These are phyloP conservation scores for Agrotis ipsilon DNA, from an alignment of 2,888 invertebrate genomes.

Conservation along the genomic window DNA sequence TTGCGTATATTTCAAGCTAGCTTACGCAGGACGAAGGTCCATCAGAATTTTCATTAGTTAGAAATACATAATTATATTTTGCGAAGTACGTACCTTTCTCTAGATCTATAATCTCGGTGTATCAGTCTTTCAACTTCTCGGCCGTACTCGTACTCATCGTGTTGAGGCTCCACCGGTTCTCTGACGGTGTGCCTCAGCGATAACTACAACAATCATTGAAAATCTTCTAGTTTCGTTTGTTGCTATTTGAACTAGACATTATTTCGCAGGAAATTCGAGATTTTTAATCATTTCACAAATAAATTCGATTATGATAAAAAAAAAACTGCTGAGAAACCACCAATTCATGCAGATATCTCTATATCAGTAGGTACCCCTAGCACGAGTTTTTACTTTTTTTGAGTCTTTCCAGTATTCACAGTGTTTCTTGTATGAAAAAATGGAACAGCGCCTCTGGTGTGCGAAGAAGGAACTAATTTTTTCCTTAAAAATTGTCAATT, in stretches of 20 bases:
- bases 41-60: constrained; percentile 19
- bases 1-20: not conserved
- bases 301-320: no score
- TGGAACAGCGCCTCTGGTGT: no score
- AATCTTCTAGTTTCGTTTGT: not conserved
- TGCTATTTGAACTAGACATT: not conserved
- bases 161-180: constrained; percentile 90
- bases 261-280: not conserved
- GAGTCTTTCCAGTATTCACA: no score
- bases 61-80: constrained; percentile 2
- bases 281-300: not conserved
- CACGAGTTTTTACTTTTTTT: no score
- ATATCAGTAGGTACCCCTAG: no score
- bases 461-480: no score
- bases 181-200: constrained; percentile 88
- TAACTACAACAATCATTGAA: constrained; percentile 77
- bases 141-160: constrained; percentile 90
- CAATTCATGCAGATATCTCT: not conserved
- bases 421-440: no score
- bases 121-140: constrained; percentile 91
- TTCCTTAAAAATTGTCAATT: no score
- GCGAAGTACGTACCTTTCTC: constrained; percentile 83
- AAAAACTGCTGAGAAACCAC: no score
- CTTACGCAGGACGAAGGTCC: not conserved
- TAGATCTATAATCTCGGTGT: constrained; percentile 91